Evolutionary conservation across 2,113 vertebrate species (phyloP).

Genomic region (Solea senegalensis): DNA sequence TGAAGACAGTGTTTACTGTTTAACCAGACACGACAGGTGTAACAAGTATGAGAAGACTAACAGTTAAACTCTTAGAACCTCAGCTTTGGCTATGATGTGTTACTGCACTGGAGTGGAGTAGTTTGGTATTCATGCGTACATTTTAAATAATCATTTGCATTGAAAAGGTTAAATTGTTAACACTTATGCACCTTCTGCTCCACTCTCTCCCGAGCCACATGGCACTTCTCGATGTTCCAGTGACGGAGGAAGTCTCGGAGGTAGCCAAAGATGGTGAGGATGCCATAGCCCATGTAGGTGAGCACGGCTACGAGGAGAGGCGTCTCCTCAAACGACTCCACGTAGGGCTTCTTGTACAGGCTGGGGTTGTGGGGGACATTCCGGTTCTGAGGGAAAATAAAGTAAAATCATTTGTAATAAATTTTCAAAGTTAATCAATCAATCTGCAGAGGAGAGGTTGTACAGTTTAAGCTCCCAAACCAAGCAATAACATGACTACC

Average conservation of each 20-base stretch:
- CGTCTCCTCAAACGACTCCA: conserved; percentile 94
- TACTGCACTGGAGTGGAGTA: too few species aligned
- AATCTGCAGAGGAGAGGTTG: too few species aligned
- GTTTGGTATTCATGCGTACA: too few species aligned
- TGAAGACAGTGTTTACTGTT: too few species aligned
- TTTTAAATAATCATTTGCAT: neutral
- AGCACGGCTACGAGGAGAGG: conserved; percentile 96
- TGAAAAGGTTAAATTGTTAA: neutral
- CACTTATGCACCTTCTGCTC: conserved; percentile 88
- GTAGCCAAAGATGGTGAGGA: conserved; percentile 97
- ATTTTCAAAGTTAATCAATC: too few species aligned
- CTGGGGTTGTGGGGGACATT: conserved; percentile 84
- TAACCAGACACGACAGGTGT: too few species aligned
- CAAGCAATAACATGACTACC: too few species aligned
- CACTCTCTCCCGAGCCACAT: conserved; percentile 91
- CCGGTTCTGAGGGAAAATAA: conserved; percentile 78
- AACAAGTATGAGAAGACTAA: too few species aligned
- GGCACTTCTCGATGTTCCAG: conserved; percentile 95
- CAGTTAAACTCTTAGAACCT: too few species aligned
- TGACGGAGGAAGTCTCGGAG: conserved; percentile 94
- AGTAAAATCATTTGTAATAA: neutral
- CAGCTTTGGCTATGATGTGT: too few species aligned
- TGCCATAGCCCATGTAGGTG: conserved; percentile 96
- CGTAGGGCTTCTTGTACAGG: conserved; percentile 91
- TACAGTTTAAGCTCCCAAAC: too few species aligned